A percentile compares a stretch with the other conserved stretches of the same genome.
phyloP scores from a whole-genome alignment of 2,797 vertebrate species.

The Hippopotamyrus pictus region DNA sequence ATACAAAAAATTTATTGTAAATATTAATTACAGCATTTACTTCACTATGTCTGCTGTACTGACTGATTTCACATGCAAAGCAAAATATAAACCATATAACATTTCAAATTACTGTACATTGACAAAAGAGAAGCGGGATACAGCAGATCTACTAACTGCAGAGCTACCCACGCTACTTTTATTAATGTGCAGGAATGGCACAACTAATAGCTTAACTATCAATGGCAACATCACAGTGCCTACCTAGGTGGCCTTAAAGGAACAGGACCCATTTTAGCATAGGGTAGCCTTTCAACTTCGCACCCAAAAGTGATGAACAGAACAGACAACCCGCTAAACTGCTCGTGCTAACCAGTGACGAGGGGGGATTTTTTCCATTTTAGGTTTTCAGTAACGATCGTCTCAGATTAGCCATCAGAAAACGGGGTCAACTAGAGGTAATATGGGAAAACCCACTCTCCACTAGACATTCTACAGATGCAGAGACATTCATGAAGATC shows the following conservation, averaged over 20 bases:
- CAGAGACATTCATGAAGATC: not conserved
- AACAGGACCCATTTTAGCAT: not conserved
- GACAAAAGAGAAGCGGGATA: conserved; percentile 27
- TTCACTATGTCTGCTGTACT: conserved; percentile 52
- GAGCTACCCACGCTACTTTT: not conserved
- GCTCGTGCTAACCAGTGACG: not conserved
- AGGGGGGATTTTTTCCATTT: not conserved
- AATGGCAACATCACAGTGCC: not conserved
- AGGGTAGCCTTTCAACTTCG: not conserved
- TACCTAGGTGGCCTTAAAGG: not conserved
- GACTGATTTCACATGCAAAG: conserved; percentile 56
- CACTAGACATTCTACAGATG: not conserved
- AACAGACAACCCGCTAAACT: not conserved
- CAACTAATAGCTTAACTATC: not conserved
- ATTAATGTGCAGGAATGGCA: not conserved
- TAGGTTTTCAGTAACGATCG: not conserved
- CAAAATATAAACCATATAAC: conserved; percentile 50
- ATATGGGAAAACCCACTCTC: not conserved
- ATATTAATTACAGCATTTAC: conserved; percentile 47
- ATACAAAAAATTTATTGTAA: conserved; percentile 50
- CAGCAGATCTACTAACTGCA: not conserved
- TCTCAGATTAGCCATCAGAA: not conserved
- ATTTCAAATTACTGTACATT: conserved; percentile 35
- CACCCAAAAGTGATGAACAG: not conserved
- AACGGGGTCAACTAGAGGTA: not conserved